Conservation (phyloP, 53 echinoderm and acorn worm genomes). For the Luidia sarsii region DNA sequence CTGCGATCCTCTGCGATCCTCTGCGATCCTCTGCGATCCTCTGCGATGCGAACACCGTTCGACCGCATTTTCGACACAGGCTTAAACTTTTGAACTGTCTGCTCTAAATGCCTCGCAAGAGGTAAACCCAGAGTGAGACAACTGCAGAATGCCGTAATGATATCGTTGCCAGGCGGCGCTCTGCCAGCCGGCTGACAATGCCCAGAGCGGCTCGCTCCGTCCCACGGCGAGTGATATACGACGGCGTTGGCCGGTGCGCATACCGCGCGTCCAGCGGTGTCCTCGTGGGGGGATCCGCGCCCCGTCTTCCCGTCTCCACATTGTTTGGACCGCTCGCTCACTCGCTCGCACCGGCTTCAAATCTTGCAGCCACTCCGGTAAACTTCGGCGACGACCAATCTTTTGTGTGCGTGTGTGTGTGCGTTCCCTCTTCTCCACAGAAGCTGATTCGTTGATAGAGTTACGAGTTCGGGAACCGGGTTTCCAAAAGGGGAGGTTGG, state of each 20-base stretch:
- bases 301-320: constrained; percentile 35
- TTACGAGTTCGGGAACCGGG: constrained; percentile 21
- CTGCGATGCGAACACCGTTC: too few species aligned
- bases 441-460: constrained; percentile 38
- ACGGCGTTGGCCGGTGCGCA: background rate
- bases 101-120: too few species aligned
- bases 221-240: constrained; percentile 36
- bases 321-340: constrained; percentile 29
- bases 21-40: too few species aligned
- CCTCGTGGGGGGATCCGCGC: background rate
- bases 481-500: constrained; percentile 2
- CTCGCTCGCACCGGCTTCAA: constrained; percentile 3
- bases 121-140: too few species aligned
- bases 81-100: too few species aligned
- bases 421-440: constrained; percentile 12
- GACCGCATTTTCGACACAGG: too few species aligned
- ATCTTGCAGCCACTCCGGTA: constrained; percentile 7
- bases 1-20: too few species aligned
- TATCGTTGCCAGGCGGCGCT: too few species aligned
- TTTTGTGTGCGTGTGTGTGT: too few species aligned
- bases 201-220: background rate
- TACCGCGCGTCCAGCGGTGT: constrained; percentile 1
- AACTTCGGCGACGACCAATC: background rate
- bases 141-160: too few species aligned
- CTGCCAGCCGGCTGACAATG: too few species aligned